These are phyloP conservation scores for Magallana angulata DNA, from an alignment of 1,140 invertebrate species.

Conservation along the genomic window DNA sequence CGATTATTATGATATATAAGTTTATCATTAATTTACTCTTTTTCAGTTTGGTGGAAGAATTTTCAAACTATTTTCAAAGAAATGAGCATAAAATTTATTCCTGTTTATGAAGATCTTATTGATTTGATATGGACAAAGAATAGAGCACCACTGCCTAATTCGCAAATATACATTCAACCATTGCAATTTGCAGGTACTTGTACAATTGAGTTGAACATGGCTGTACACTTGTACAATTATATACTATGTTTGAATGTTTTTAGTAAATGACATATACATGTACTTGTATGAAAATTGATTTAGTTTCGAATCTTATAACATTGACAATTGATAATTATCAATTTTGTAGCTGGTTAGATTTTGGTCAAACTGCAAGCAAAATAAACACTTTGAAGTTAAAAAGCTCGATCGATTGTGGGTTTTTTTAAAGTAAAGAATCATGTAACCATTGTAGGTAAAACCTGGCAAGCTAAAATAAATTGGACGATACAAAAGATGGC, in stretches of 20 bases:
- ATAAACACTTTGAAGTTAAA: too few relatives aligned
- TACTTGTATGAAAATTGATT: not conserved
- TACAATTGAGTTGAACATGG: too few relatives aligned
- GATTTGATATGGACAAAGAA: constrained; percentile 3
- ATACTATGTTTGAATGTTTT: not conserved
- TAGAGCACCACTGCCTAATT: not conserved
- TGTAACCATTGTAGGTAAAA: not conserved
- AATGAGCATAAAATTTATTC: not conserved
- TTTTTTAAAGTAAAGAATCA: too few relatives aligned
- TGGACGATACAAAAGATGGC: not conserved
- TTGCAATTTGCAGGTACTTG: not conserved
- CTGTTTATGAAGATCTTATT: not conserved
- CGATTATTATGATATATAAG: too few relatives aligned
- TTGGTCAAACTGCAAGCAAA: too few relatives aligned
- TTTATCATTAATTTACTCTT: not conserved
- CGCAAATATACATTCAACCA: not conserved
- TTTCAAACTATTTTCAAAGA: not conserved
- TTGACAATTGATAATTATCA: too few relatives aligned
- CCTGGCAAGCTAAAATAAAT: not conserved
- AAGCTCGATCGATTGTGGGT: too few relatives aligned
- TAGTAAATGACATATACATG: too few relatives aligned
- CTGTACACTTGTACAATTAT: not conserved
- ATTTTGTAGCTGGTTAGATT: too few relatives aligned
- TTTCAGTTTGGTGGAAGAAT: constrained; percentile 11
- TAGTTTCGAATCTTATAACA: not conserved